Conservation (phyloP, 1,140 invertebrate species). For the Conus ventricosus region DNA sequence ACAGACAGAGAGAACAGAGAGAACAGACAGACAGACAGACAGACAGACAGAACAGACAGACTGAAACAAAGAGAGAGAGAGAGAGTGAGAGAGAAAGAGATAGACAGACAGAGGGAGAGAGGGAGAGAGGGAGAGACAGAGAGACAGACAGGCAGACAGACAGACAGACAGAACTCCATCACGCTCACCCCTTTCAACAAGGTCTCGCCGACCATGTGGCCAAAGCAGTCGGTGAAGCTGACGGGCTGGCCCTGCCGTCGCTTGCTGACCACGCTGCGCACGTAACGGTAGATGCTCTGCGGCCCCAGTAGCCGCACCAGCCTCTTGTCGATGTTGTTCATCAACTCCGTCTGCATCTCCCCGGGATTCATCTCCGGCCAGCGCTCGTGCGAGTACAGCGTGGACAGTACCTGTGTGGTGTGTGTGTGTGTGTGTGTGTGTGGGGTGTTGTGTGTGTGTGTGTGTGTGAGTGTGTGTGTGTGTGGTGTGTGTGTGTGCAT, state of each 20-base stretch:
- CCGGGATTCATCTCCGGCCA: conserved; percentile 68
- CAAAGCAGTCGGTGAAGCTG: conserved; percentile 77
- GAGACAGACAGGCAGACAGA: too few relatives aligned
- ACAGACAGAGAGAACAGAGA: too few relatives aligned
- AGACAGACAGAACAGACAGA: too few relatives aligned
- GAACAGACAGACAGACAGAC: too few relatives aligned
- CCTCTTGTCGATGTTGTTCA: conserved; percentile 72
- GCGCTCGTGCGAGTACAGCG: conserved; percentile 72
- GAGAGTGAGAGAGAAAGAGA: too few relatives aligned
- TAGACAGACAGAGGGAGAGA: too few relatives aligned
- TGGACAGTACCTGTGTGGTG: conserved; percentile 71
- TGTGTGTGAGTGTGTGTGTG: too few relatives aligned
- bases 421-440: too few relatives aligned
- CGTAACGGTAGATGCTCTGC: conserved; percentile 69
- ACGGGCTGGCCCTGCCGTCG: conserved; percentile 74
- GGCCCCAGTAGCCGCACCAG: conserved; percentile 70
- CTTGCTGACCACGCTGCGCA: conserved; percentile 72
- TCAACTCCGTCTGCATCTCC: conserved; percentile 73
- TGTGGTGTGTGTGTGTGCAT: too few relatives aligned
- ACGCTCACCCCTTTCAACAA: conserved; percentile 73
- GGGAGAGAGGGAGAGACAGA: too few relatives aligned
- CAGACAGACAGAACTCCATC: not conserved
- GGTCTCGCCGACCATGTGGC: conserved; percentile 76
- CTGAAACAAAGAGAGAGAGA: too few relatives aligned
- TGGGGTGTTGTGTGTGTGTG: too few relatives aligned